These are phyloP conservation scores for Dicranocentrus wangi DNA, from an alignment of 2,888 invertebrate genomes.

Conservation along the genomic window DNA sequence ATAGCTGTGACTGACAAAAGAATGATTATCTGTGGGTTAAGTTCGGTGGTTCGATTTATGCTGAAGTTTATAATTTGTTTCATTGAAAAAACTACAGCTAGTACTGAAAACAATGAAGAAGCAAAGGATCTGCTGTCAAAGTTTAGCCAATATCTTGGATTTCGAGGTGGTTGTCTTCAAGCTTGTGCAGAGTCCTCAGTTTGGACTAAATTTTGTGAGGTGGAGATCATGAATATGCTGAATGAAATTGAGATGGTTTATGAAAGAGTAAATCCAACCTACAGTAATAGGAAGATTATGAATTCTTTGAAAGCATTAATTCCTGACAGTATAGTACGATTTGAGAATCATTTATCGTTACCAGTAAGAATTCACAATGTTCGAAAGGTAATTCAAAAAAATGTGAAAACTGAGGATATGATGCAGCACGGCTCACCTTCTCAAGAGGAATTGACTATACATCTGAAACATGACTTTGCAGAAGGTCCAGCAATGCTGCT, in stretches of 20 bases:
- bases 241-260: conserved; percentile 13
- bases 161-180: conserved; percentile 85
- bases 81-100: conserved; percentile 22
- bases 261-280: neutral
- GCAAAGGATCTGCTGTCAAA: neutral
- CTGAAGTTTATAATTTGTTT: conserved; percentile 72
- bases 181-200: conserved; percentile 89
- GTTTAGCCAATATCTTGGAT: conserved; percentile 80
- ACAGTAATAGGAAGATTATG: no score
- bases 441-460: neutral
- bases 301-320: conserved; percentile 74
- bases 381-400: conserved; percentile 82
- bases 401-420: conserved; percentile 66
- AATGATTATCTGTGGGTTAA: conserved; percentile 84
- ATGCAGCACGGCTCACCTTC: conserved; percentile 67
- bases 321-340: conserved; percentile 83
- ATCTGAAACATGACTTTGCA: conserved; percentile 81
- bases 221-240: conserved; percentile 77
- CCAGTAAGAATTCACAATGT: conserved; percentile 91
- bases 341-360: conserved; percentile 88
- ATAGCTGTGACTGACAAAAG: conserved; percentile 76
- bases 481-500: conserved; percentile 89
- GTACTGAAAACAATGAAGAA: neutral
- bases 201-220: conserved; percentile 95
- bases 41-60: conserved; percentile 82